A percentile compares a stretch with the other conserved stretches of the same genome.
Evolutionary conservation across 2,797 vertebrate genomes (phyloP).

Genomic region (Anolis apletophallus): DNA sequence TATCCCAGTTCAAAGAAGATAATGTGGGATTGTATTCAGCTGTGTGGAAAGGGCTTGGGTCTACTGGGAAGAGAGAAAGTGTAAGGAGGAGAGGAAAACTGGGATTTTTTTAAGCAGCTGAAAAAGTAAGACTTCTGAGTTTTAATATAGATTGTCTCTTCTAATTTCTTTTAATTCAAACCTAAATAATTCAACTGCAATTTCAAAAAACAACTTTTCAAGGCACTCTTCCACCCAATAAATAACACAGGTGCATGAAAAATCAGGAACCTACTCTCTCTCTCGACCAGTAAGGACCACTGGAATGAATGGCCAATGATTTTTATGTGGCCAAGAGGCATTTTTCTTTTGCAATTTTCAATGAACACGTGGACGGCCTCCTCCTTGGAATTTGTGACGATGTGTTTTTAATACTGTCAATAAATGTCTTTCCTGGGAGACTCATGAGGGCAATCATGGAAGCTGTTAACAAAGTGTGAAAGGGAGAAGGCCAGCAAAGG

Average conservation of each 20-base stretch:
- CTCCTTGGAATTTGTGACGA: slow-evolving; percentile 77
- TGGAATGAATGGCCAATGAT: background rate
- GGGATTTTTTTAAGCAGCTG: too few relatives aligned
- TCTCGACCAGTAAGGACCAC: too few relatives aligned
- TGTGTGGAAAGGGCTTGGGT: too few relatives aligned
- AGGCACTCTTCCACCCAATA: too few relatives aligned
- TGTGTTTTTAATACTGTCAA: slow-evolving; percentile 85
- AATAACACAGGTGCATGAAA: background rate
- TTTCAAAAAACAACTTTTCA: background rate
- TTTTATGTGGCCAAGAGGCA: background rate
- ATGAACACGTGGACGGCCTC: slow-evolving; percentile 54
- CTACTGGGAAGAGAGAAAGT: too few relatives aligned
- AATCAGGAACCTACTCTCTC: background rate
- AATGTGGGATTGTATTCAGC: too few relatives aligned
- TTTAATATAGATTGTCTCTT: too few relatives aligned
- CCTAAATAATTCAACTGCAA: background rate
- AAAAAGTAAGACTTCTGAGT: too few relatives aligned
- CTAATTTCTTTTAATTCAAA: background rate
- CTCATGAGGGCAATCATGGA: slow-evolving; percentile 82
- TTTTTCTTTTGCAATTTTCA: background rate
- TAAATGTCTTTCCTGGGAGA: slow-evolving; percentile 82
- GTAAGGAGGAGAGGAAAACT: too few relatives aligned
- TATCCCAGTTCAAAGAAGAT: too few relatives aligned
- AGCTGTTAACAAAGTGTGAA: slow-evolving; percentile 88
- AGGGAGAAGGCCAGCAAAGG: slow-evolving; percentile 86